These are phyloP conservation scores for Diorhabda elongata DNA, from an alignment of 1,140 invertebrate species.

Conservation along the genomic window DNA sequence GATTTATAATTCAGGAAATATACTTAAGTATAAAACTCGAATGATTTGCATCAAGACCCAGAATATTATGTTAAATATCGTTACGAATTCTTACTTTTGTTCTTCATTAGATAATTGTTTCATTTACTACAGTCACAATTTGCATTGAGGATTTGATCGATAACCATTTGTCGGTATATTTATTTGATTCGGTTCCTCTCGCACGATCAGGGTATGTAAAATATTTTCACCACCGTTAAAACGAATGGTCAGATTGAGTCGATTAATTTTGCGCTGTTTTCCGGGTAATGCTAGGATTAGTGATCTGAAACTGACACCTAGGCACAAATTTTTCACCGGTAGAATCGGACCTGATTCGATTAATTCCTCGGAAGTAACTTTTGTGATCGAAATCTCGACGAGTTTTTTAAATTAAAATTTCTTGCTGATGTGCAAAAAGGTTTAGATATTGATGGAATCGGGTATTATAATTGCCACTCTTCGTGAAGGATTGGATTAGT, in stretches of 20 bases:
- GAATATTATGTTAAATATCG: too few relatives aligned
- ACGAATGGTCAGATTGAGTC: not conserved
- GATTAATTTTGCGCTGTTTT: not conserved
- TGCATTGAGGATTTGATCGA: too few relatives aligned
- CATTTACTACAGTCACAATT: too few relatives aligned
- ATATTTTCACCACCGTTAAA: not conserved
- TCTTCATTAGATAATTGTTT: too few relatives aligned
- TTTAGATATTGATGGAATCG: not conserved
- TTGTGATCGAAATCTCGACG: not conserved
- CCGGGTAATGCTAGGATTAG: not conserved
- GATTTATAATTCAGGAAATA: too few relatives aligned
- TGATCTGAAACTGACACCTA: not conserved
- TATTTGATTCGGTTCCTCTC: too few relatives aligned
- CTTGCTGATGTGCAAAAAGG: not conserved
- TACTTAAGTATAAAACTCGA: too few relatives aligned
- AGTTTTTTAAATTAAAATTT: constrained; percentile 1
- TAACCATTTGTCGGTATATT: too few relatives aligned
- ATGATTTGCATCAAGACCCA: too few relatives aligned
- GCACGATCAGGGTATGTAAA: too few relatives aligned
- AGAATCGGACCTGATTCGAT: not conserved
- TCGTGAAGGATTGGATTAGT: not conserved
- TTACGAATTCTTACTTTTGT: too few relatives aligned
- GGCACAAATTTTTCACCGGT: not conserved
- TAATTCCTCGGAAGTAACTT: not conserved
- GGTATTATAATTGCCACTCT: not conserved